Base-by-base conservation (phyloP, 2,113 vertebrate genomes). In the Gymnobelideus leadbeateri region DNA sequence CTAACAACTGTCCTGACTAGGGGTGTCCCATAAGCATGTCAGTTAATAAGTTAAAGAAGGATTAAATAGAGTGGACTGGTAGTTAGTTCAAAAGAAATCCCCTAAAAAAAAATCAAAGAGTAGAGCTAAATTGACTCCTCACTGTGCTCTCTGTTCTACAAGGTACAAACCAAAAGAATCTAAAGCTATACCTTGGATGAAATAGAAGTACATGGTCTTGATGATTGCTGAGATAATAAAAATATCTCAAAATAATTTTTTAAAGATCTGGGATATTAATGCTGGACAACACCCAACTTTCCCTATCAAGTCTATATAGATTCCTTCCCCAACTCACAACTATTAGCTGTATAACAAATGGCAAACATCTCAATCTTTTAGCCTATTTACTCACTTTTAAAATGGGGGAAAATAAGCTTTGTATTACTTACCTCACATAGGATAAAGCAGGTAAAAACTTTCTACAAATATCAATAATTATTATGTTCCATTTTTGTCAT, bases 1-100 rank as follows among this genome's bases (percentile, higher is more conserved):
- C 24, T 23, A 47, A 53, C 0, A 57, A 77, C 46, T 94, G 50
- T 8, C 25, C 50, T 94, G n/a, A 54, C 43, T 93, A 28, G 0
- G n/a, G 43, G 49, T 92, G 7, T 84, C 37, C 68, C 14, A n/a
- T 89, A 89, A 21, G 0, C 46, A 92, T 95, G 77, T 55, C 52
- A 50, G 0, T 68, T 95, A 92, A 92, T 95, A 91, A 94, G 1
- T 52, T 25, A 23, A 92, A 84, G 92, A 57, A 92, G 84, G 51
- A 51, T 55, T 28, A 0, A 55, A 91, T 46, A 31, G 21, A 90
- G 8, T 89, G 1, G 68, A 23, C 93, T 46, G 84, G 54, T 51
- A 95, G 31, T 94, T 91, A 61, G 21, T 8, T 89, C 92, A 96
- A 95, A 96, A 90, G 31, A 89, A 92, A 57, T 91, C 2, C 89